These are phyloP conservation scores for Chrysogorgia sp. DNA, from an alignment of 92 coral and sea anemone genomes.

Conservation along the genomic window DNA sequence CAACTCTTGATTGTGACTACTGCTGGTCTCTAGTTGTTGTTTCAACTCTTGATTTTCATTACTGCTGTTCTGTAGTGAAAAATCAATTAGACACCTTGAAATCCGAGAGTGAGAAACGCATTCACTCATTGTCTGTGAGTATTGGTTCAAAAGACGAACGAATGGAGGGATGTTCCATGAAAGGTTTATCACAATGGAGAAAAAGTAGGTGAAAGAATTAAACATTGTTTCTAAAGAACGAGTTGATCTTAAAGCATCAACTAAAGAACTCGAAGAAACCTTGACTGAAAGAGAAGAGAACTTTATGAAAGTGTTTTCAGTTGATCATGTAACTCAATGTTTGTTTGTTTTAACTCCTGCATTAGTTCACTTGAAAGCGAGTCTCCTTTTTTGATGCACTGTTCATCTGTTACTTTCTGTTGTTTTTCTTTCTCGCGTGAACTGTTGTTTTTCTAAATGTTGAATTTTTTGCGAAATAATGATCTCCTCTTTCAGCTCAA, in stretches of 20 bases:
- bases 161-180: conserved; percentile 10
- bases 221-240: background rate
- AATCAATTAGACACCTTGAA: background rate
- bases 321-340: conserved; percentile 6
- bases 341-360: conserved; percentile 17
- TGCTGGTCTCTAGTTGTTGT: background rate
- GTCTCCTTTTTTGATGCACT: conserved; percentile 25
- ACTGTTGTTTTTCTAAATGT: conserved; percentile 22
- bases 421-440: conserved; percentile 17
- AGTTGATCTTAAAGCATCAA: conserved; percentile 12
- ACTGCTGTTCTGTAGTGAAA: background rate
- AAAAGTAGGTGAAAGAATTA: conserved; percentile 2
- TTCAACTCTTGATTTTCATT: conserved; percentile 5
- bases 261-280: background rate
- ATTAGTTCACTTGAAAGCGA: conserved; percentile 1
- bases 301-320: conserved; percentile 14
- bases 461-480: conserved; percentile 18
- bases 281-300: conserved; percentile 17
- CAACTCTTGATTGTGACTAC: conserved; percentile 10
- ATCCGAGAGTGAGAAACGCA: conserved; percentile 14
- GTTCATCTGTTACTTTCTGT: conserved; percentile 2
- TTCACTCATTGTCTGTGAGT: background rate
- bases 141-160: conserved; percentile 15
- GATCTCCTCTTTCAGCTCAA: conserved; percentile 34
- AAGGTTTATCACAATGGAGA: conserved; percentile 4